Conservation (phyloP, 2,113 vertebrate species). For the Rhinogobius similis region DNA sequence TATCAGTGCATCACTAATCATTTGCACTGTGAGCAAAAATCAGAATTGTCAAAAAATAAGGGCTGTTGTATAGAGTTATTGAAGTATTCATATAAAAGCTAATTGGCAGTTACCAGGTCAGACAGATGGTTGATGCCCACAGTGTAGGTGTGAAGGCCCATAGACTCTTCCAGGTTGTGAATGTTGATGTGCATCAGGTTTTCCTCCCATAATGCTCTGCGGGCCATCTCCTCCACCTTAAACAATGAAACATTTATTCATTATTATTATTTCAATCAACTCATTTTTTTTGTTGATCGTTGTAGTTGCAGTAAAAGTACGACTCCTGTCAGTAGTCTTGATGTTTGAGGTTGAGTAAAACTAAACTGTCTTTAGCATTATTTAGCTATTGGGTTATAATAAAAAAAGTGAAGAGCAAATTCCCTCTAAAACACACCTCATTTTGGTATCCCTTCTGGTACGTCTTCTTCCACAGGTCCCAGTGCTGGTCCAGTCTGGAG, state of each 20-base stretch:
- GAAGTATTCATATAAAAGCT: neutral
- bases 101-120: constrained; percentile 76
- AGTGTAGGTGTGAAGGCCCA: constrained; percentile 86
- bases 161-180: constrained; percentile 88
- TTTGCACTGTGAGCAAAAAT: too few relatives aligned
- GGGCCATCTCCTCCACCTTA: constrained; percentile 78
- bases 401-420: neutral
- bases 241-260: neutral
- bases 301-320: too few relatives aligned
- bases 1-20: too few relatives aligned
- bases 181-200: constrained; percentile 81
- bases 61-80: neutral
- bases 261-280: too few relatives aligned
- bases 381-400: neutral
- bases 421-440: neutral
- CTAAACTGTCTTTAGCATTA: neutral
- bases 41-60: too few relatives aligned
- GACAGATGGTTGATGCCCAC: constrained; percentile 88
- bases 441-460: neutral
- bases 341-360: constrained; percentile 57
- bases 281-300: too few relatives aligned
- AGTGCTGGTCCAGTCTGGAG: neutral
- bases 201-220: constrained; percentile 84
- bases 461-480: constrained; percentile 1
- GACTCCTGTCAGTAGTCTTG: too few relatives aligned